Evolutionary conservation across 2,113 vertebrate species (phyloP).

Genomic region (Talpa occidentalis): DNA sequence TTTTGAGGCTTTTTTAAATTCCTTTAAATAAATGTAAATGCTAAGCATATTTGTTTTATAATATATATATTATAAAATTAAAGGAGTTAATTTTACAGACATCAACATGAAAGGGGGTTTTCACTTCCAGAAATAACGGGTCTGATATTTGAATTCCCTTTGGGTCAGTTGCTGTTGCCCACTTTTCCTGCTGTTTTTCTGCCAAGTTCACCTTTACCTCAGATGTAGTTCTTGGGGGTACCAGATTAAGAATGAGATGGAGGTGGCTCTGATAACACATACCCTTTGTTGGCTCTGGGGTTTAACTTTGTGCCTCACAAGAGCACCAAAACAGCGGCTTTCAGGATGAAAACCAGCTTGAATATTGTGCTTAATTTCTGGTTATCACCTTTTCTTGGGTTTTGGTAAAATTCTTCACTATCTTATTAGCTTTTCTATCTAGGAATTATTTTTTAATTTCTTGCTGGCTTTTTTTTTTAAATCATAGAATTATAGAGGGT

Average conservation of each 20-base stretch:
- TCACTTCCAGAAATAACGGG: not conserved
- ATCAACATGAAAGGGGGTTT: not conserved
- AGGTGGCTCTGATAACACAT: not conserved
- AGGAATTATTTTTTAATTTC: constrained; percentile 16
- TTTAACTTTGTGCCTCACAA: not conserved
- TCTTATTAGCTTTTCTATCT: constrained; percentile 41
- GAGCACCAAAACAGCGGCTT: not conserved
- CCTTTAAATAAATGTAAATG: not conserved
- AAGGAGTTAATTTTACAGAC: too few relatives aligned
- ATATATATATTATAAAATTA: constrained; percentile 33
- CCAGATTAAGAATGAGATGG: not conserved
- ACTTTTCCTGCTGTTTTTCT: constrained; percentile 19
- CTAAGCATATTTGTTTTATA: constrained; percentile 26
- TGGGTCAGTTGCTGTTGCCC: not conserved
- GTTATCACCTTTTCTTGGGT: not conserved
- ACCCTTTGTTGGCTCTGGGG: not conserved
- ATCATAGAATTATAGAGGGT: not conserved
- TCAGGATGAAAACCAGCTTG: constrained; percentile 3
- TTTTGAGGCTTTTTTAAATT: constrained; percentile 58
- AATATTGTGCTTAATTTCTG: constrained; percentile 41
- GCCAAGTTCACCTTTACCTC: not conserved
- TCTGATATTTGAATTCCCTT: not conserved
- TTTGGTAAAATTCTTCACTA: not conserved
- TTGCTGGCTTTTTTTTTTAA: not conserved
- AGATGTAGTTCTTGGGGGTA: constrained; percentile 11